Conservation (phyloP, 2,113 vertebrate species). For the Pseudorasbora parva region DNA sequence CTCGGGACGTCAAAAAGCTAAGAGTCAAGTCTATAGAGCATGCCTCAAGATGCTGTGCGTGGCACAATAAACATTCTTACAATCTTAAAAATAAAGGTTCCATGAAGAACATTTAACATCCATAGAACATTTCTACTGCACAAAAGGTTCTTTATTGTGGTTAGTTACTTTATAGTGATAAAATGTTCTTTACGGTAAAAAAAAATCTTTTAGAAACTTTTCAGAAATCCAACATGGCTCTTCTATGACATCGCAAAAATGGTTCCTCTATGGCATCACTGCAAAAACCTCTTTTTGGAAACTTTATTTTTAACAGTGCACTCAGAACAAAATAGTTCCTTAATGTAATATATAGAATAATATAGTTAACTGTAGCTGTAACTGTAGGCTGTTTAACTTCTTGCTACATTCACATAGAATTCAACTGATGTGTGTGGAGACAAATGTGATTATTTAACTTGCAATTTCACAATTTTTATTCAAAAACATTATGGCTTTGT, state of each 20-base stretch:
- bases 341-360: background rate
- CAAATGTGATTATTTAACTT: background rate
- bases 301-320: too few relatives aligned
- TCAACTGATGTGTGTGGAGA: background rate
- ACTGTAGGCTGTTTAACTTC: background rate
- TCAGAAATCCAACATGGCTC: too few relatives aligned
- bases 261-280: too few relatives aligned
- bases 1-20: slow-evolving; percentile 26
- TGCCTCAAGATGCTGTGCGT: background rate
- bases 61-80: background rate
- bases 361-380: background rate
- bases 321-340: background rate
- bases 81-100: too few relatives aligned
- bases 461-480: background rate
- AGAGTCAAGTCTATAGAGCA: slow-evolving; percentile 24
- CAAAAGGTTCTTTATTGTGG: too few relatives aligned
- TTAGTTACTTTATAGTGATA: too few relatives aligned
- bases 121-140: too few relatives aligned
- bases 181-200: too few relatives aligned
- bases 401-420: background rate
- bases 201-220: too few relatives aligned
- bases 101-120: too few relatives aligned
- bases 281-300: too few relatives aligned
- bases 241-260: too few relatives aligned
- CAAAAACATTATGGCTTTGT: background rate